These are phyloP conservation scores for Stomatorhinus ivindoensis DNA, from an alignment of 2,113 vertebrate species.

Conservation along the genomic window DNA sequence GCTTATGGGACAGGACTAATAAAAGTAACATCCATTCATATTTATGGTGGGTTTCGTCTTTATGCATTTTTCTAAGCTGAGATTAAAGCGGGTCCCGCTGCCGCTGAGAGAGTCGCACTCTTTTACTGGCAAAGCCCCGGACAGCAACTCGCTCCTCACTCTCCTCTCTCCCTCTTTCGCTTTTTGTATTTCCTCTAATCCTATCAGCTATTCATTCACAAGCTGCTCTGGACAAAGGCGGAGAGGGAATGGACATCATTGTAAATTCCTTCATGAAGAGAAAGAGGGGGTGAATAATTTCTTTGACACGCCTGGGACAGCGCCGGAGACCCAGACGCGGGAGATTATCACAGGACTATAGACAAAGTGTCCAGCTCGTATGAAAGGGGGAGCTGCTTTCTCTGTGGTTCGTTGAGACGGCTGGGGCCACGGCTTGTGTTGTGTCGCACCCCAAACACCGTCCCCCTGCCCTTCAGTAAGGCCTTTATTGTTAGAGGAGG, in stretches of 20 bases:
- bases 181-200: slow-evolving; percentile 38
- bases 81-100: slow-evolving; percentile 29
- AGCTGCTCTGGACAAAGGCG: slow-evolving; percentile 40
- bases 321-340: slow-evolving; percentile 28
- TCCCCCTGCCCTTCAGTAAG: slow-evolving; percentile 6
- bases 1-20: slow-evolving; percentile 1
- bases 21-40: slow-evolving; percentile 33
- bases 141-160: slow-evolving; percentile 13
- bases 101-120: neutral
- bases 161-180: slow-evolving; percentile 5
- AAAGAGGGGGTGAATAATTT: slow-evolving; percentile 45
- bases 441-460: slow-evolving; percentile 28
- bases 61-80: slow-evolving; percentile 21
- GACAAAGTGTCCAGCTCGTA: slow-evolving; percentile 17
- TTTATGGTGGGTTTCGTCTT: slow-evolving; percentile 21
- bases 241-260: slow-evolving; percentile 33
- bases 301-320: slow-evolving; percentile 38
- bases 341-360: slow-evolving; percentile 28
- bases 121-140: neutral
- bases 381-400: slow-evolving; percentile 34
- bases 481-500: slow-evolving; percentile 27
- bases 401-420: slow-evolving; percentile 11
- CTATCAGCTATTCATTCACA: slow-evolving; percentile 46
- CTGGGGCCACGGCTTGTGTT: slow-evolving; percentile 23
- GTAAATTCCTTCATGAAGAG: slow-evolving; percentile 45